A percentile compares a stretch with the other conserved stretches of the same genome.
Evolutionary conservation across 2,113 vertebrate species (phyloP).

Genomic region (Labeo rohita): DNA sequence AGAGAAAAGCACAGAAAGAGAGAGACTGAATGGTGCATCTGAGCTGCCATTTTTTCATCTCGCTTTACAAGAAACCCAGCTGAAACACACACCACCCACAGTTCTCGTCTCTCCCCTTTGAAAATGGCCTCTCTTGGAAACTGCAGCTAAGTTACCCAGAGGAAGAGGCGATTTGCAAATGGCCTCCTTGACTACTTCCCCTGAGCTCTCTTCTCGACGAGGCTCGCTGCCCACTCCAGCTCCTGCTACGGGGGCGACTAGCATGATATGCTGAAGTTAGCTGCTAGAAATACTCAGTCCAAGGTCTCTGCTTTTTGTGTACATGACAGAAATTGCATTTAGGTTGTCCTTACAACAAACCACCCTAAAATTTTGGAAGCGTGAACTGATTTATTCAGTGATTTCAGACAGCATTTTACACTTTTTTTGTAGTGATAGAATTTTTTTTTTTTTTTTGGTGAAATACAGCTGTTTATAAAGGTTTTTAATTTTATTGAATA

Average conservation of each 20-base stretch:
- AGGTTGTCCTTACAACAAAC: neutral
- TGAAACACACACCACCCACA: constrained; percentile 49
- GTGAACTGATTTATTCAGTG: neutral
- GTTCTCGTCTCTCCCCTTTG: constrained; percentile 43
- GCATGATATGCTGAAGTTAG: constrained; percentile 55
- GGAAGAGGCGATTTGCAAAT: constrained; percentile 61
- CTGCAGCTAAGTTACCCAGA: constrained; percentile 53
- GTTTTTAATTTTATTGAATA: neutral
- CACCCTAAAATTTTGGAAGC: neutral
- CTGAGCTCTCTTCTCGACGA: constrained; percentile 61
- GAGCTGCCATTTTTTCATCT: constrained; percentile 50
- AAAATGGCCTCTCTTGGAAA: constrained; percentile 58
- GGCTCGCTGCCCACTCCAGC: constrained; percentile 47
- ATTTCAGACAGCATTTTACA: neutral
- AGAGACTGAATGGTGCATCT: constrained; percentile 44
- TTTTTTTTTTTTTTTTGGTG: too few relatives aligned
- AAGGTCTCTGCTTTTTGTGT: constrained; percentile 38
- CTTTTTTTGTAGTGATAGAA: neutral
- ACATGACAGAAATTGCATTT: constrained; percentile 18
- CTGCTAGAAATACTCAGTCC: constrained; percentile 25
- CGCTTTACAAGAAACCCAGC: constrained; percentile 43
- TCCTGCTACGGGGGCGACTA: constrained; percentile 57
- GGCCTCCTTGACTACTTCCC: constrained; percentile 58
- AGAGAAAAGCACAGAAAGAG: constrained; percentile 35
- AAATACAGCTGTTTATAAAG: neutral